Percentiles rank a stretch among this genome's conserved stretches.
Conservation (phyloP, 2,797 vertebrate species). For the Tinamus major region DNA sequence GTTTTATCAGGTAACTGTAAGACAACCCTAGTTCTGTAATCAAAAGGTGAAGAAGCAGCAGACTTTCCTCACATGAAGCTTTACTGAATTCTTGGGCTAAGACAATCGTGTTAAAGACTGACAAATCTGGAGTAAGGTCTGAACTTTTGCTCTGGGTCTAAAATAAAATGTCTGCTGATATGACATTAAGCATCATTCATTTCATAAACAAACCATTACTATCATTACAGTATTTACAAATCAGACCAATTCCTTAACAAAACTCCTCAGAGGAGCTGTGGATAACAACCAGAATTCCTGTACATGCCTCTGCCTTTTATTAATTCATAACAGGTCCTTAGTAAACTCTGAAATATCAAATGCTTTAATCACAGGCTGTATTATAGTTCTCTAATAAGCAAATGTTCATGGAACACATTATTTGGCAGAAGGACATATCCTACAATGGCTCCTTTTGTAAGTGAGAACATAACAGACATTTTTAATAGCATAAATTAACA, state of each 20-base stretch:
- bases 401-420: neutral
- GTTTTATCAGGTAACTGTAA: neutral
- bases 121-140: neutral
- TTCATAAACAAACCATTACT: neutral
- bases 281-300: neutral
- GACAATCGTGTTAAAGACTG: neutral
- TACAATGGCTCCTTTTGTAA: neutral
- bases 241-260: neutral
- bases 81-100: neutral
- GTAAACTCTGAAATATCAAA: neutral
- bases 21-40: neutral
- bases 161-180: neutral
- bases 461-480: constrained; percentile 38
- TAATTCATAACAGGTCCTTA: neutral
- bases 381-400: constrained; percentile 18
- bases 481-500: constrained; percentile 56
- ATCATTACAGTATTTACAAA: neutral
- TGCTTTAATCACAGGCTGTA: neutral
- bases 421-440: constrained; percentile 12
- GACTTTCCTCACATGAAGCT: neutral
- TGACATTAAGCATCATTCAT: neutral
- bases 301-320: neutral
- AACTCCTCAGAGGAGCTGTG: neutral
- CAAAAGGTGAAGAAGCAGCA: neutral
- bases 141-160: neutral